These are phyloP conservation scores for Pteruthius melanotis DNA, from an alignment of 2,113 vertebrate species.

Conservation along the genomic window DNA sequence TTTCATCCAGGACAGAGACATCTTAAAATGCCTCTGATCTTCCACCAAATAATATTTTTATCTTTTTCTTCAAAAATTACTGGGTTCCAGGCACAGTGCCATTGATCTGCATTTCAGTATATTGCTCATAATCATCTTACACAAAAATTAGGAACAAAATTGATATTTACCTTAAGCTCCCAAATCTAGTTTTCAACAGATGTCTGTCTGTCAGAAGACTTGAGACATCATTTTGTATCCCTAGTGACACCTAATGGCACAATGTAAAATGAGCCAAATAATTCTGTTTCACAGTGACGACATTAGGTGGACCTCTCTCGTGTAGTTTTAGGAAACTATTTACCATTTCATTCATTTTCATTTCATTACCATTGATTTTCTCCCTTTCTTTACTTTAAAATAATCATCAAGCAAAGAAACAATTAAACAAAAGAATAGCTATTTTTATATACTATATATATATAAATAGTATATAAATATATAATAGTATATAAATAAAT, in stretches of 20 bases:
- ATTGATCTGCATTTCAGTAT: background rate
- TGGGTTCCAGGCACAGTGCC: background rate
- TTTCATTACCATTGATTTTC: background rate
- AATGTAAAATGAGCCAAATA: background rate
- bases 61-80: background rate
- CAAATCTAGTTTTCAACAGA: background rate
- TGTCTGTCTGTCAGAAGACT: background rate
- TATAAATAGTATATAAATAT: no score
- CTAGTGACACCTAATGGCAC: background rate
- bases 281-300: background rate
- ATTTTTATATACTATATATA: background rate
- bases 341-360: background rate
- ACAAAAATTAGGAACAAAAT: background rate
- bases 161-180: background rate
- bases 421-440: background rate
- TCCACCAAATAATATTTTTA: background rate
- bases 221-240: background rate
- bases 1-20: background rate
- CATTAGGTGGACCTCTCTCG: background rate
- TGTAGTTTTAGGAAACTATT: background rate
- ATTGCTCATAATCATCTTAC: background rate
- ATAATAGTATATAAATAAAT: no score
- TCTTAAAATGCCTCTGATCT: background rate
- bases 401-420: background rate
- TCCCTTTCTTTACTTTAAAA: background rate